Base-by-base conservation (phyloP, 1,140 invertebrate genomes). In the Yoshiicerus persimilis region DNA sequence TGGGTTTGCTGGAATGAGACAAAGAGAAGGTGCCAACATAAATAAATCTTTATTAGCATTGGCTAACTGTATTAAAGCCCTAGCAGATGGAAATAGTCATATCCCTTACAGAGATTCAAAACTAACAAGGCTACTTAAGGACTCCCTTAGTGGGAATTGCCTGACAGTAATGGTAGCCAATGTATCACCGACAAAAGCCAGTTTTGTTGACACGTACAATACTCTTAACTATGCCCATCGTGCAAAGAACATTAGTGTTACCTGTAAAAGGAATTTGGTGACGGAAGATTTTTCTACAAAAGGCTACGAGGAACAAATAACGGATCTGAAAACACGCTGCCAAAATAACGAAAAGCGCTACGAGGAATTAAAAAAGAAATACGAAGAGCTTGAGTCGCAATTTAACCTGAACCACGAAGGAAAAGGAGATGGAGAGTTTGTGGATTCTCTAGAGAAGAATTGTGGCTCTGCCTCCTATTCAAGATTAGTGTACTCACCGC, bases 101-200 rank as follows among this genome's bases (percentile, higher is more conserved):
- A 95, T 99, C 92, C 96, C 98, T 83, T 96, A 99, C 93, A 27
- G 89, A 25, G 89, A 89, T 32, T 89, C 98, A 9, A 99, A 99
- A 93, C 92, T 99, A 27, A 99, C 99, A 0, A 94, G 98, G 23
- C 94, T 99, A 0, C 92, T 99, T n/a, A 99, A 99, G 92, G 99
- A 99, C 92, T 97, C 97, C 23, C 93, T 99, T 0, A 84, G 87
- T 25, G 84, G 84, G 9, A 86, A 88, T 34, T 86, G 83, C 20
- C 96, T 96, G 90, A 99, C 98, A 0, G 95, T 99, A 0, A 99
- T 99, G 98, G 98, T 99, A 70, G 98, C 98, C 0, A 98, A 99
- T 92, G 94, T 99, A 0, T 95, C 97, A 89, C 95, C 98, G 13
- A 96, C 97, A 0, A 95, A 94, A 41, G 91, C 94, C 4, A 95